A percentile compares a stretch with the other conserved stretches of the same genome.
Evolutionary conservation across 2,113 vertebrate genomes (phyloP).

Genomic region (Pomatostomus ruficeps): DNA sequence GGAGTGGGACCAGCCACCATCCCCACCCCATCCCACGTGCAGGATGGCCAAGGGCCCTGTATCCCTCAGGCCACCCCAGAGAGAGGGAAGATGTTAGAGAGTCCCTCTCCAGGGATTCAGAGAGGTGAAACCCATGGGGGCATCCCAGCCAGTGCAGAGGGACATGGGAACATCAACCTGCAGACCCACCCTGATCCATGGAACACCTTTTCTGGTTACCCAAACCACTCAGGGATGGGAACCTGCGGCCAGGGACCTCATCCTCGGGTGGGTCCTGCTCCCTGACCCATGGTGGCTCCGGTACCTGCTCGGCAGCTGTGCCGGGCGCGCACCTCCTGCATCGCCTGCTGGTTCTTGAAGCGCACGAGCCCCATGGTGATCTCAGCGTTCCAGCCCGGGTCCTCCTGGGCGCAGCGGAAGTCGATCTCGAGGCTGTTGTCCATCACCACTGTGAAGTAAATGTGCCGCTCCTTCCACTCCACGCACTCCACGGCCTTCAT

Average conservation of each 20-base stretch:
- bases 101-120: not conserved
- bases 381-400: constrained; percentile 88
- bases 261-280: accelerated
- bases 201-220: not conserved
- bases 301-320: constrained; percentile 73
- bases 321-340: constrained; percentile 81
- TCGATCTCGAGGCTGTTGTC: constrained; percentile 86
- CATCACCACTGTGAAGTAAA: constrained; percentile 93
- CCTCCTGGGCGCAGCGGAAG: constrained; percentile 87
- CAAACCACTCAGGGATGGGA: accelerated
- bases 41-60: not conserved
- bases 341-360: constrained; percentile 89
- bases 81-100: not conserved
- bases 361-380: constrained; percentile 90
- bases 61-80: not conserved
- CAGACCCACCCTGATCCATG: not conserved
- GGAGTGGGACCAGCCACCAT: not conserved
- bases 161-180: not conserved
- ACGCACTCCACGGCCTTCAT: constrained; percentile 93
- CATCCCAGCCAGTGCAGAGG: not conserved
- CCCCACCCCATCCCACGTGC: not conserved
- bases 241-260: accelerated
- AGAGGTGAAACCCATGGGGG: not conserved
- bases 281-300: accelerated
- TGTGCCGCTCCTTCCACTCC: constrained; percentile 86